These are phyloP conservation scores for Colius striatus DNA, from an alignment of 2,113 vertebrate species.

Conservation along the genomic window DNA sequence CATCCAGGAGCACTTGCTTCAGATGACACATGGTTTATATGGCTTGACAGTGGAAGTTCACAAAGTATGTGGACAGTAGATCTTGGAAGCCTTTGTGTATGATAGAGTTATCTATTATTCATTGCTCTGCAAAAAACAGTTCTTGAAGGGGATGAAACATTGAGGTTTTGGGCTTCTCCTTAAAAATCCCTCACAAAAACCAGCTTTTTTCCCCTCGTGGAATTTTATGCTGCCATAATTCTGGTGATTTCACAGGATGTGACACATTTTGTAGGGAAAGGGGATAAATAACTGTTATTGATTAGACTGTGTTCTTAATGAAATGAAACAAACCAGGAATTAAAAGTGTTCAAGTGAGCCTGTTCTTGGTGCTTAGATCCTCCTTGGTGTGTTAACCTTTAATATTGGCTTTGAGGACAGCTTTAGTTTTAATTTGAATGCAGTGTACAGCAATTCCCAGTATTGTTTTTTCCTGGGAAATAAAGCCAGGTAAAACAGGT, in stretches of 20 bases:
- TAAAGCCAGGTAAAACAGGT: background rate
- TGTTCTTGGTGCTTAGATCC: background rate
- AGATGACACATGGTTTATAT: background rate
- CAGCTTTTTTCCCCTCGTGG: background rate
- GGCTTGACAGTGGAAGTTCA: background rate
- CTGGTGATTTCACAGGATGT: background rate
- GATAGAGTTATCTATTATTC: background rate
- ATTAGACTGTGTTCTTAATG: background rate
- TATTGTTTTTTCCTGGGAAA: background rate
- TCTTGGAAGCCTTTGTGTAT: background rate
- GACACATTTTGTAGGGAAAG: background rate
- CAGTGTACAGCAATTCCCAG: background rate
- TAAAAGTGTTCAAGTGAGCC: background rate
- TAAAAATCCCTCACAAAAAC: background rate
- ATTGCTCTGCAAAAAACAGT: background rate
- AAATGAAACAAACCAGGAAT: background rate
- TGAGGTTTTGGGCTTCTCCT: background rate
- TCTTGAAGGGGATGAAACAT: background rate
- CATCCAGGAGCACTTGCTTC: background rate
- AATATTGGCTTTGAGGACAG: background rate
- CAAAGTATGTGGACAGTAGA: background rate
- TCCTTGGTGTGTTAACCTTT: background rate
- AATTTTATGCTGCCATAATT: background rate
- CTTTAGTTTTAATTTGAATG: slow-evolving; percentile 2
- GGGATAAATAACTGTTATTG: background rate